Base-by-base conservation (phyloP, 92 coral and sea anemone genomes). In the Parazoanthus atlanticus region DNA sequence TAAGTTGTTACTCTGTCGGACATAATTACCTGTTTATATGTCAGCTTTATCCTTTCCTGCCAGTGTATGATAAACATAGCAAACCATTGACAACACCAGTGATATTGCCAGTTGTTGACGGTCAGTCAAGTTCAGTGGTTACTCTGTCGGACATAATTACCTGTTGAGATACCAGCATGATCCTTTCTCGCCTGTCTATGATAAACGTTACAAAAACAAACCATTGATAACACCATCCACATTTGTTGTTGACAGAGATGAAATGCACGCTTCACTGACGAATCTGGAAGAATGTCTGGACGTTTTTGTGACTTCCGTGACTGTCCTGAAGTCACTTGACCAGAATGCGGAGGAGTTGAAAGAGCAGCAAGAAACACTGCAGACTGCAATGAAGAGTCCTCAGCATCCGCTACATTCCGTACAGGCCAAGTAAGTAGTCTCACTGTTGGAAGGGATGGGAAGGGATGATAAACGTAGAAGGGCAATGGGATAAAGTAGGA, bases 371-470 rank as follows among this genome's bases (percentile, higher is more conserved):
- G 95, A 93, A 34, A 94, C 96, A 6, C 91, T 97, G 19, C 98
- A 93, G 75, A 85, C 89, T 74, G 99, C 99, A 74, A 93, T 97
- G 67, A 92, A 90, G 73, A 95, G 92, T 73, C 73, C 98, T 66
- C 91, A 86, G 38, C 99, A 97, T 77, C 96, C 97, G 6, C 89
- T 97, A 30, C 99, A 97, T 84, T 92, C 97, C 12, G 93, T 95
- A 25, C 99, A 97, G 89, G 96, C 96, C 66, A 97, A 97, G 99
- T 97, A 94, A 75, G 99, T 88, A 31, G 30, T 56, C 49, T 58
- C 31, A 3, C 12, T 34, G 41, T 7, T 64, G 43, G 33, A 29
- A 33, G 86, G 43, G 30, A 32, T 15, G 43, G 10, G 88, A 84
- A 70, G 61, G 49, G 30, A 15, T 69, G 31, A 29, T 69, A 69